Conservation (phyloP, 2,888 invertebrate genomes). For the Odontomyia ornata region DNA sequence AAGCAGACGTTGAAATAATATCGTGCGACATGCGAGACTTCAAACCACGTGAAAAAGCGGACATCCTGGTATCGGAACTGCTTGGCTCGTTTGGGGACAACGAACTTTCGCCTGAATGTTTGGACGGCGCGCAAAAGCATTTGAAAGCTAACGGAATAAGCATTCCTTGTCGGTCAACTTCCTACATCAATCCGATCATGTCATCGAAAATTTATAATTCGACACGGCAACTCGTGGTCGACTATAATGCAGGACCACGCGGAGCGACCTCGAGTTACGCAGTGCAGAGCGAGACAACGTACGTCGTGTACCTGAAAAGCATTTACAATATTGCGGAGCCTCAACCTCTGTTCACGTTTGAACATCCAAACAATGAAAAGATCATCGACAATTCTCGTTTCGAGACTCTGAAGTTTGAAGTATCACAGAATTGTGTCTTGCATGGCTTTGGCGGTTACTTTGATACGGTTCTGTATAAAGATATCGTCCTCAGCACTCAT, state of each 20-base stretch:
- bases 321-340: slow-evolving; percentile 65
- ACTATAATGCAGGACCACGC: slow-evolving; percentile 64
- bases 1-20: slow-evolving; percentile 78
- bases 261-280: slow-evolving; percentile 55
- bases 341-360: slow-evolving; percentile 79
- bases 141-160: slow-evolving; percentile 88
- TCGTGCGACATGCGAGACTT: slow-evolving; percentile 88
- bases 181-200: slow-evolving; percentile 92
- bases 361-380: slow-evolving; percentile 84
- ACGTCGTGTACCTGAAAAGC: slow-evolving; percentile 80
- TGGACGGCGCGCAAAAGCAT: slow-evolving; percentile 91
- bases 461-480: slow-evolving; percentile 84
- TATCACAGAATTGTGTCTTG: slow-evolving; percentile 79
- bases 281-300: slow-evolving; percentile 77
- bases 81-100: slow-evolving; percentile 98
- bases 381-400: slow-evolving; percentile 71
- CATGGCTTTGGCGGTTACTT: slow-evolving; percentile 98
- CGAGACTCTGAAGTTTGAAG: slow-evolving; percentile 73
- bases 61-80: slow-evolving; percentile 94
- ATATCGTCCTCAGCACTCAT: slow-evolving; percentile 87
- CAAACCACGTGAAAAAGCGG: slow-evolving; percentile 84
- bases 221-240: slow-evolving; percentile 33
- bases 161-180: slow-evolving; percentile 89
- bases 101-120: slow-evolving; percentile 97
- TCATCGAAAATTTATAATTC: slow-evolving; percentile 84